A percentile compares a stretch with the other conserved stretches of the same genome.
Conservation (phyloP, 2,888 invertebrate species). For the Gortyna flavago region DNA sequence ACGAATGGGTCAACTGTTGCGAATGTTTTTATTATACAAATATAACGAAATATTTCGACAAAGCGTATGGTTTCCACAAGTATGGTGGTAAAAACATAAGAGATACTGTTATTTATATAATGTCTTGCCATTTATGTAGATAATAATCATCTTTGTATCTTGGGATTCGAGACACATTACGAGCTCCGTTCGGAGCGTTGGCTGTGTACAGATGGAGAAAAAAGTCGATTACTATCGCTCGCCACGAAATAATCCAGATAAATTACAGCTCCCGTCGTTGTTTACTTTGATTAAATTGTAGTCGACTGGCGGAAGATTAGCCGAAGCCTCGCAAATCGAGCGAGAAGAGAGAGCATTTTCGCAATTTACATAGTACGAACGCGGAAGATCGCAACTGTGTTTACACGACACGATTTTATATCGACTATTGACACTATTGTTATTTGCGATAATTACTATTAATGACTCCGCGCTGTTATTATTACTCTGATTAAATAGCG, state of each 20-base stretch:
- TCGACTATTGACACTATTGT: slow-evolving; percentile 57
- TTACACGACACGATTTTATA: slow-evolving; percentile 76
- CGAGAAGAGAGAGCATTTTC: slow-evolving; percentile 86
- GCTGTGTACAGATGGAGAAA: slow-evolving; percentile 81
- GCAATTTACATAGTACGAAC: slow-evolving; percentile 88
- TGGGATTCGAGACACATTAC: slow-evolving; percentile 80
- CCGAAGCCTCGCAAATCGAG: slow-evolving; percentile 88
- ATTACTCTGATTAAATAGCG: slow-evolving; percentile 18
- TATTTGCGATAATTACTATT: slow-evolving; percentile 51
- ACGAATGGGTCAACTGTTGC: slow-evolving; percentile 81
- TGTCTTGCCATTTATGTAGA: slow-evolving; percentile 78
- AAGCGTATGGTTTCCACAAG: slow-evolving; percentile 68
- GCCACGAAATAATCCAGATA: slow-evolving; percentile 89
- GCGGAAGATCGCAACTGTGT: slow-evolving; percentile 82
- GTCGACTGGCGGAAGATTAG: slow-evolving; percentile 89
- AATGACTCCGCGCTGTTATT: slow-evolving; percentile 28
- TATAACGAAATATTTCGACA: slow-evolving; percentile 72
- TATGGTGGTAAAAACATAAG: slow-evolving; percentile 72
- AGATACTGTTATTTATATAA: slow-evolving; percentile 73
- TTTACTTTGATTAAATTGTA: slow-evolving; percentile 90
- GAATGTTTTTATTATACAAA: slow-evolving; percentile 78
- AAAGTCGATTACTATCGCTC: slow-evolving; percentile 88
- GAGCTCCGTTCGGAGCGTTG: slow-evolving; percentile 72
- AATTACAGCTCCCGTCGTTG: slow-evolving; percentile 87
- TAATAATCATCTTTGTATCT: slow-evolving; percentile 82